Conservation (phyloP, 1,140 invertebrate species). For the Parapsyche elsis region DNA sequence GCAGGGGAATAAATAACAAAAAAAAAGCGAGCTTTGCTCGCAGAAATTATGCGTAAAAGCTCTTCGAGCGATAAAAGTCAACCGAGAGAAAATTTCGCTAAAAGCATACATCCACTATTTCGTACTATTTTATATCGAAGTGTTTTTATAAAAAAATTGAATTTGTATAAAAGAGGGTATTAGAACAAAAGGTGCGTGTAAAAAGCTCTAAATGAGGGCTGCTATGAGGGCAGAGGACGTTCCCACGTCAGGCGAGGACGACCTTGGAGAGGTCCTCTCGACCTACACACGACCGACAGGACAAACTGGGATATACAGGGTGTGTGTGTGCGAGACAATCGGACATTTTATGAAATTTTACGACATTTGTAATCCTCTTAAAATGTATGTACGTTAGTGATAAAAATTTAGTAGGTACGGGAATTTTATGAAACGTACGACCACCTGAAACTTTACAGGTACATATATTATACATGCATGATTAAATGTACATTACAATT, state of each 20-base stretch:
- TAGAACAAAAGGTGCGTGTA: slow-evolving; percentile 20
- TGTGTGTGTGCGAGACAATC: not conserved
- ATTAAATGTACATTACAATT: no score
- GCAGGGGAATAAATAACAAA: not conserved
- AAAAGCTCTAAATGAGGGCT: slow-evolving; percentile 13
- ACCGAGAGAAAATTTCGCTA: no score
- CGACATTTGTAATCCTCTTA: no score
- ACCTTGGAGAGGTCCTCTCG: slow-evolving; percentile 10
- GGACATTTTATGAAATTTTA: no score
- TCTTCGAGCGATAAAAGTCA: no score
- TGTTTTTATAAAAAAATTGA: not conserved
- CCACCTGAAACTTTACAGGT: no score
- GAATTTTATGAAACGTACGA: no score
- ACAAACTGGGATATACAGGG: slow-evolving; percentile 1
- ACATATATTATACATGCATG: no score
- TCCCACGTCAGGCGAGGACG: slow-evolving; percentile 14
- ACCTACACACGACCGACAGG: slow-evolving; percentile 31
- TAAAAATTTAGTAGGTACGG: no score
- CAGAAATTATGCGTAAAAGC: no score
- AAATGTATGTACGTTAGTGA: no score
- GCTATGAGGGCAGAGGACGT: slow-evolving; percentile 11
- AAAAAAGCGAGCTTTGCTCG: not conserved
- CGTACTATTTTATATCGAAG: not conserved
- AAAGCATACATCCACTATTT: not conserved
- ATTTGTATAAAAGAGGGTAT: not conserved